Conservation (phyloP, 2,113 vertebrate genomes). For the Scatophagus argus region DNA sequence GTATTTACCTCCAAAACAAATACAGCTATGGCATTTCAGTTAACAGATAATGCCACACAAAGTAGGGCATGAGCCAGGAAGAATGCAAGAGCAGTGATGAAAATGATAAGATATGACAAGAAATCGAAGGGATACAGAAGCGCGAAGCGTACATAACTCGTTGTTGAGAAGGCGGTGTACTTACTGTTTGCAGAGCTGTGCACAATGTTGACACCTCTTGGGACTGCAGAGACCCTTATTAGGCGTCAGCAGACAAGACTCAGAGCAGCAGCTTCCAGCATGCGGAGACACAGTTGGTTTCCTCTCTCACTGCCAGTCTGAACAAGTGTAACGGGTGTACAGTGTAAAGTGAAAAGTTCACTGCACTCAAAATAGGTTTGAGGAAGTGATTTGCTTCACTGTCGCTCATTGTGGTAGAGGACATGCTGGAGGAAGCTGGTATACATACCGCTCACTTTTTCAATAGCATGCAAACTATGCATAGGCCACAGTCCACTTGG, state of each 20-base stretch:
- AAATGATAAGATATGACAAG: neutral
- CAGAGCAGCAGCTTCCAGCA: neutral
- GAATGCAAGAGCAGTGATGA: neutral
- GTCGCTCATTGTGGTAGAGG: slow-evolving; percentile 11
- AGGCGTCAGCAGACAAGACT: slow-evolving; percentile 11
- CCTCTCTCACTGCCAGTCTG: slow-evolving; percentile 45
- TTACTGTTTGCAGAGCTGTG: slow-evolving; percentile 44
- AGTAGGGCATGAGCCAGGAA: neutral
- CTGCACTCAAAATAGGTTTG: neutral
- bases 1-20: neutral
- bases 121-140: neutral
- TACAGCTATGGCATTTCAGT: neutral
- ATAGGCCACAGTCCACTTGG: slow-evolving; percentile 32
- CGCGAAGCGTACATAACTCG: neutral
- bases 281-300: slow-evolving; percentile 1
- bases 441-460: neutral
- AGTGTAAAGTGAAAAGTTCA: neutral
- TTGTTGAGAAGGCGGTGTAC: slow-evolving; percentile 10
- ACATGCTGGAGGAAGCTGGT: slow-evolving; percentile 41
- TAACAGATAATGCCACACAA: neutral
- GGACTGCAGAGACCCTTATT: slow-evolving; percentile 4
- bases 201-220: slow-evolving; percentile 2
- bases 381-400: slow-evolving; percentile 49
- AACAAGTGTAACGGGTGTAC: neutral
- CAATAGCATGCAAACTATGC: slow-evolving; percentile 16